A percentile compares a stretch with the other conserved stretches of the same genome.
Evolutionary conservation across 92 coral and sea anemone genomes (phyloP).

Genomic region (Nematostella vectensis): DNA sequence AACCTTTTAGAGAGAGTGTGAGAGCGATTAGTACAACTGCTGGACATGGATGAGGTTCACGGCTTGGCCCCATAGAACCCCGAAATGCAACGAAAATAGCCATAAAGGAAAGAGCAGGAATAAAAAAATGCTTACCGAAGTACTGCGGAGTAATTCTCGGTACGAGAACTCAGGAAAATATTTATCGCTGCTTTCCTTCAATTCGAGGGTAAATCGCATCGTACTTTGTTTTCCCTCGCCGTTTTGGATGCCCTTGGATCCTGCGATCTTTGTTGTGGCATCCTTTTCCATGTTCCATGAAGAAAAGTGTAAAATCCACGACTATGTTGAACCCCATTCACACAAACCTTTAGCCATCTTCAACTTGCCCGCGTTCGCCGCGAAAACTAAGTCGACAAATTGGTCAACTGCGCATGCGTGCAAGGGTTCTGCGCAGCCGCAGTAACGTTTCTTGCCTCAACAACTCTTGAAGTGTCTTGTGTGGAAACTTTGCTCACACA

Average conservation of each 20-base stretch:
- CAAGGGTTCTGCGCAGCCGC: constrained; percentile 90
- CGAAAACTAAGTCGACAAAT: constrained; percentile 64
- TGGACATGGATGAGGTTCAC: no score
- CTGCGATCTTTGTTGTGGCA: constrained; percentile 59
- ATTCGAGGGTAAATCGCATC: constrained; percentile 75
- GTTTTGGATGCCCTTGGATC: constrained; percentile 50
- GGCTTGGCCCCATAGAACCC: no score
- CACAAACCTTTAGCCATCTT: constrained; percentile 73
- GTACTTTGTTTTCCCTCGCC: constrained; percentile 43
- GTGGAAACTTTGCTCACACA: constrained; percentile 62
- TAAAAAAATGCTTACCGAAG: constrained; percentile 39
- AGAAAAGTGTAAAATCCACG: constrained; percentile 10
- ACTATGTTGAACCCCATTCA: constrained; percentile 70
- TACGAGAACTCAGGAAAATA: constrained; percentile 95
- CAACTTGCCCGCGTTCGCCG: constrained; percentile 98
- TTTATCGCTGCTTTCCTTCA: constrained; percentile 84
- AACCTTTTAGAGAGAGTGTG: constrained; percentile 15
- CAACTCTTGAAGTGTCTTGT: constrained; percentile 60
- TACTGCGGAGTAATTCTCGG: constrained; percentile 69
- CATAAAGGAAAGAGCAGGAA: constrained; percentile 4
- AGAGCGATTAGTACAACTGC: no score
- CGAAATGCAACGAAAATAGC: no score
- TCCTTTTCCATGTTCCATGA: constrained; percentile 94
- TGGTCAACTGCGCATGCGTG: constrained; percentile 96
- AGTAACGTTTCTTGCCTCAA: constrained; percentile 53